Conservation (phyloP, 2,888 invertebrate species). For the Mythimna ferrago region DNA sequence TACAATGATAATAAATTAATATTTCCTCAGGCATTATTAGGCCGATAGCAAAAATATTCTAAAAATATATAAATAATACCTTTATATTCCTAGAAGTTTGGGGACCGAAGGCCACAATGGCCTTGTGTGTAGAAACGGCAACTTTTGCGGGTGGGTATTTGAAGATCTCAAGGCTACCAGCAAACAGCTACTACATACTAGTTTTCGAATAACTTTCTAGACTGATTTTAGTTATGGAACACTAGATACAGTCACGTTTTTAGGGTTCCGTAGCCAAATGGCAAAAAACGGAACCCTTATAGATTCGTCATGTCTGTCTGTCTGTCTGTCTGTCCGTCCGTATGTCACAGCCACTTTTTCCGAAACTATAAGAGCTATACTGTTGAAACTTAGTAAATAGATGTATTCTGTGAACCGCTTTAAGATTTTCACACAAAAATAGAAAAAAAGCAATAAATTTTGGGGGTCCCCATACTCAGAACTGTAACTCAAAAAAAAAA, state of each 20-base stretch:
- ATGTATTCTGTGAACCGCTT: too few species aligned
- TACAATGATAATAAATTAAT: not conserved
- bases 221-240: not conserved
- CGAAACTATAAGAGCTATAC: too few species aligned
- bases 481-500: too few species aligned
- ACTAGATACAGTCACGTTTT: not conserved
- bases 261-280: too few species aligned
- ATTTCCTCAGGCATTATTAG: not conserved
- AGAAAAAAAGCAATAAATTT: too few species aligned
- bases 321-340: too few species aligned
- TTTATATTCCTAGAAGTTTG: slow-evolving; percentile 17
- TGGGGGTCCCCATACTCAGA: too few species aligned
- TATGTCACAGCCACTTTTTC: too few species aligned
- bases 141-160: slow-evolving; percentile 29
- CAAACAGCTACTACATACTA: not conserved
- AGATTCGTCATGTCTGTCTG: too few species aligned
- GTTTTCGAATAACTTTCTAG: not conserved
- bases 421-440: too few species aligned
- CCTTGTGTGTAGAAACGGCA: slow-evolving; percentile 21
- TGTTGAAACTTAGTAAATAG: too few species aligned
- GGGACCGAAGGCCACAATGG: slow-evolving; percentile 31
- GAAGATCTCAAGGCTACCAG: slow-evolving; percentile 23
- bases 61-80: not conserved
- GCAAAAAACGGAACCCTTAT: too few species aligned
- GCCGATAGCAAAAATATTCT: not conserved